Percentiles rank a stretch among this genome's conserved stretches.
Evolutionary conservation across 2,888 invertebrate genomes (phyloP).

Genomic region (Chouioia cunea): DNA sequence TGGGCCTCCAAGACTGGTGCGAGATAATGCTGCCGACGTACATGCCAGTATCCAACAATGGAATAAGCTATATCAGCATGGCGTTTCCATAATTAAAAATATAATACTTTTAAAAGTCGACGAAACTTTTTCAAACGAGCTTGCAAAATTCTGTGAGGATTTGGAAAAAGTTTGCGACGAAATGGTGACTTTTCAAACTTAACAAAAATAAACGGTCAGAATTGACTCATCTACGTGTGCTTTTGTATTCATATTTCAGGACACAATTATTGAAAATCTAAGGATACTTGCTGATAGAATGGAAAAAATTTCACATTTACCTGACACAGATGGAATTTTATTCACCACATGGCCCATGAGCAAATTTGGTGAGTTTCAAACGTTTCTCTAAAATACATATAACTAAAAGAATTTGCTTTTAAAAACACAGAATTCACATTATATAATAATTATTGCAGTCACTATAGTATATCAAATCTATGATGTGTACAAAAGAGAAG

Average conservation of each 20-base stretch:
- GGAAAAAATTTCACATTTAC: constrained; percentile 52
- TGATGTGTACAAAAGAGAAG: constrained; percentile 63
- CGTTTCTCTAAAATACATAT: no score
- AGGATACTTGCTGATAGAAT: constrained; percentile 54
- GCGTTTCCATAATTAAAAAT: constrained; percentile 66
- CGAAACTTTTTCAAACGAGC: constrained; percentile 53
- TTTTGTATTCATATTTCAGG: constrained; percentile 52
- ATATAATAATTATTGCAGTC: constrained; percentile 46
- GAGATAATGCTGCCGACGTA: constrained; percentile 73
- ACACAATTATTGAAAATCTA: constrained; percentile 55
- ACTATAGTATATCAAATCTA: constrained; percentile 53
- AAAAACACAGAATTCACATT: no score
- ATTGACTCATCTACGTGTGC: neutral
- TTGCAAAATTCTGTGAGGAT: constrained; percentile 58
- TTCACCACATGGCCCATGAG: constrained; percentile 61
- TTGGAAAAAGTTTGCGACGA: constrained; percentile 57
- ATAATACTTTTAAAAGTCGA: constrained; percentile 59
- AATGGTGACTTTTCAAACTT: constrained; percentile 52
- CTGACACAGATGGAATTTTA: constrained; percentile 53
- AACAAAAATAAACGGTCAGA: no score
- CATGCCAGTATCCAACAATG: constrained; percentile 71
- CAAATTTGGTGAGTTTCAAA: constrained; percentile 58
- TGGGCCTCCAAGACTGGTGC: constrained; percentile 71
- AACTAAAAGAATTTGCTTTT: no score
- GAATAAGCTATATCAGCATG: constrained; percentile 70